Evolutionary conservation across 1,140 invertebrate species (phyloP), one percentile per base, ranked within the genome.

Genomic region (Bombus turneri): DNA sequence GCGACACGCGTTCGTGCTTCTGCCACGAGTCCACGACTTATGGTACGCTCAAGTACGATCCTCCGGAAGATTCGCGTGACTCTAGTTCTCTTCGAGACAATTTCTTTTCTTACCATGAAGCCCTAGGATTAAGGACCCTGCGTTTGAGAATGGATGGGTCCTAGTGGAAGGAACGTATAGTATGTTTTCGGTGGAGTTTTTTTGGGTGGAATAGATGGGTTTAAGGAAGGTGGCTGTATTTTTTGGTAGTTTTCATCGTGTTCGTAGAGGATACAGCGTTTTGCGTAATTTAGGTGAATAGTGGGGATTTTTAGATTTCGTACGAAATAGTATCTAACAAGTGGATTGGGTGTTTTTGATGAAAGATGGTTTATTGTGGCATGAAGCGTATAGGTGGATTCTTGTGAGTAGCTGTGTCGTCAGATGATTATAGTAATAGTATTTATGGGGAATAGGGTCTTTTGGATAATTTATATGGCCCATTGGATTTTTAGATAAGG

Each of bases 1-100:
- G 57, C 31, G 68, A 62, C 79, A 41, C 75, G 68, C 68, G 83
- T 81, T 78, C 59, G 37, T 82, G n/a, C 41, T 57, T 71, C 47
- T 8, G 75, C 5, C 34, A 28, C 22, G 2, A 18, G 18, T 37
- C 13, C n/a, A 57, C 66, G 77, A 85, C 68, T 85, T 85, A 73
- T 69, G 83, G 53, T 31, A 15, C 25, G 39, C 39, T 62, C 62
- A 47, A 79, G 25, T 37, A 43, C 53, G 2, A 25, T n/a, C 57
- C 31, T 28, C 43, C 31, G 53, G 71, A 34, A 74, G 64, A 39
- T 34, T 77, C 64, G 22, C 9, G 31, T n/a, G 66, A 71, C 59
- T 41, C 31, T 39, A 6, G 9, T 2, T 41, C 6, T 41, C 10
- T 15, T 10, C 22, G n/a, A 22, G 43, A 31, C 47, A 57, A 75